Evolutionary conservation across 2,888 invertebrate species (phyloP).

Genomic region (Alcis repandata): DNA sequence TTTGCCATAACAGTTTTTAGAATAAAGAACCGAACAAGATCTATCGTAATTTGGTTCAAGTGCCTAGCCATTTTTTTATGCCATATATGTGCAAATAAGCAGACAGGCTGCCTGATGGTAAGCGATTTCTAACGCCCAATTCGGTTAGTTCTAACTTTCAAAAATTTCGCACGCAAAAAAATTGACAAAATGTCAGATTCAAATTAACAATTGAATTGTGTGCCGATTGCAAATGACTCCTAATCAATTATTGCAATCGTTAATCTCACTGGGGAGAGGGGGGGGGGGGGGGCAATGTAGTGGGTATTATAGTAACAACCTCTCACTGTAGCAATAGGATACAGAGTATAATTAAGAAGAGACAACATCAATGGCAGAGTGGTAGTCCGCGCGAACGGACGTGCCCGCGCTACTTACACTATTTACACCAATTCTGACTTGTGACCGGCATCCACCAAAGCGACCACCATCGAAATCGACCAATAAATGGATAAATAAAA

Average conservation of each 20-base stretch:
- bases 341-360: slow-evolving; percentile 75
- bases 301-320: slow-evolving; percentile 1
- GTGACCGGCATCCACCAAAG: slow-evolving; percentile 2
- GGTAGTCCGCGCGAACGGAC: slow-evolving; percentile 54
- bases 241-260: neutral
- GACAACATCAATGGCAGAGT: slow-evolving; percentile 84
- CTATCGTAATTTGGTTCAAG: no score
- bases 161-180: no score
- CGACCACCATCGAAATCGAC: neutral
- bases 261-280: neutral
- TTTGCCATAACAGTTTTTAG: no score
- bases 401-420: slow-evolving; percentile 67
- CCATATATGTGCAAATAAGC: no score
- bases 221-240: no score
- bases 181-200: no score
- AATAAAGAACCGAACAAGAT: no score
- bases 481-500: neutral
- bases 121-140: no score
- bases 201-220: no score
- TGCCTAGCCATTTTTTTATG: no score
- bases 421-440: slow-evolving; percentile 54
- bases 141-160: no score
- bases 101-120: no score
- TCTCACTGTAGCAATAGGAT: slow-evolving; percentile 82
- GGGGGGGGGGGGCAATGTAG: neutral